phyloP scores from a whole-genome alignment of 2,888 invertebrate genomes.

The Nysson spinosus region DNA sequence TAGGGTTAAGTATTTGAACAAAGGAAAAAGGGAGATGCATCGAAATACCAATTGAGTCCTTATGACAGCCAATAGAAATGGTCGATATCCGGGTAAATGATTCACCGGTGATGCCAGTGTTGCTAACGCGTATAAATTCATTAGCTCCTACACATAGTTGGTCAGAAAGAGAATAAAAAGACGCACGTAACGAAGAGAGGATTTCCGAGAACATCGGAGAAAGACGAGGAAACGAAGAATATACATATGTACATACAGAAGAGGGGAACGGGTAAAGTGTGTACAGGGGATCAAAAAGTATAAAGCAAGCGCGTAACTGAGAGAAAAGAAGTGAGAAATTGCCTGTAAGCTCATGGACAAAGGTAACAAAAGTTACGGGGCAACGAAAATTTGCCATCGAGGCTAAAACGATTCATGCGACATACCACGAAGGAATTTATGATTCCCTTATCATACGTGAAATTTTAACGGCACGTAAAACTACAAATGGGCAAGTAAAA shows the following conservation, averaged over 20 bases:
- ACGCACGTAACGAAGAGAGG: conserved; percentile 1
- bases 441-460: conserved; percentile 36
- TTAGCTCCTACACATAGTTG: conserved; percentile 26
- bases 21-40: conserved; percentile 4
- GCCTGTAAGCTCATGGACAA: conserved; percentile 35
- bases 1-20: not conserved
- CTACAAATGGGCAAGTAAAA: too few species aligned
- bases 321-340: conserved; percentile 16
- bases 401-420: conserved; percentile 50
- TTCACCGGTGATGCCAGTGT: conserved; percentile 40
- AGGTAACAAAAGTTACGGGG: conserved; percentile 43
- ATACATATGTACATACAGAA: too few species aligned
- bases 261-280: conserved; percentile 1
- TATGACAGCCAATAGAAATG: conserved; percentile 42
- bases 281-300: not conserved
- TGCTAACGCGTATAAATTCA: conserved; percentile 53
- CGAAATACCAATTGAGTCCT: conserved; percentile 15
- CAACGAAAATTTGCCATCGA: conserved; percentile 33
- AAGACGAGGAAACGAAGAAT: conserved; percentile 16
- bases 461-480: conserved; percentile 3
- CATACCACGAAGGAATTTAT: conserved; percentile 41
- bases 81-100: conserved; percentile 49
- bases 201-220: conserved; percentile 1
- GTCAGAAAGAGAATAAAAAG: conserved; percentile 9
- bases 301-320: not conserved